These are phyloP conservation scores for Amblyjoppa fuscipennis DNA, from an alignment of 2,888 invertebrate genomes.

Conservation along the genomic window DNA sequence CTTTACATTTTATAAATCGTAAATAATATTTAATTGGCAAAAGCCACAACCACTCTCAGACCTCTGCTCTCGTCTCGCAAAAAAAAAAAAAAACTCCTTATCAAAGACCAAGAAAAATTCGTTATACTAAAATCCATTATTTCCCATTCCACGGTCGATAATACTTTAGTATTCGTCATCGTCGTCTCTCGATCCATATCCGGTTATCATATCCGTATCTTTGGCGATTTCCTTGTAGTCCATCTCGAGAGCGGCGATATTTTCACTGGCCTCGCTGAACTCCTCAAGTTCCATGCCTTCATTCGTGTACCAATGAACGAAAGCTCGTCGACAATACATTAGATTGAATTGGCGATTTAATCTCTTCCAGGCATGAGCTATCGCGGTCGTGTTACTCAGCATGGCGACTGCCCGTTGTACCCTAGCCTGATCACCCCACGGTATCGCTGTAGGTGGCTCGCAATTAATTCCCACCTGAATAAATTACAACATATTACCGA, in stretches of 20 bases:
- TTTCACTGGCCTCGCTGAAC: conserved; percentile 84
- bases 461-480: conserved; percentile 84
- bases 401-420: conserved; percentile 88
- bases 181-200: neutral
- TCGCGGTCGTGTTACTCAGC: conserved; percentile 88
- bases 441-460: conserved; percentile 86
- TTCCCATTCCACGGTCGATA: neutral
- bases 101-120: neutral
- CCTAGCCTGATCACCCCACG: conserved; percentile 85
- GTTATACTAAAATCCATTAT: neutral
- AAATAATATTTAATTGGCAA: conserved; percentile 6
- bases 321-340: conserved; percentile 88
- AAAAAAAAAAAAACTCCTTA: conserved; percentile 22
- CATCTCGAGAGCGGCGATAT: conserved; percentile 84
- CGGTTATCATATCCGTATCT: conserved; percentile 30
- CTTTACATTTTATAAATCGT: conserved; percentile 1
- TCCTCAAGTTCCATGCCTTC: conserved; percentile 86
- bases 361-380: conserved; percentile 88
- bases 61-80: neutral
- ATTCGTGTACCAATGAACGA: conserved; percentile 87
- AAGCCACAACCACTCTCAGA: neutral
- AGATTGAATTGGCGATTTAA: conserved; percentile 88
- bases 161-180: conserved; percentile 48
- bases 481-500: conserved; percentile 5
- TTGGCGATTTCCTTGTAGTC: conserved; percentile 84